phyloP scores from a whole-genome alignment of 2,113 vertebrate species.

The Redunca redunca region DNA sequence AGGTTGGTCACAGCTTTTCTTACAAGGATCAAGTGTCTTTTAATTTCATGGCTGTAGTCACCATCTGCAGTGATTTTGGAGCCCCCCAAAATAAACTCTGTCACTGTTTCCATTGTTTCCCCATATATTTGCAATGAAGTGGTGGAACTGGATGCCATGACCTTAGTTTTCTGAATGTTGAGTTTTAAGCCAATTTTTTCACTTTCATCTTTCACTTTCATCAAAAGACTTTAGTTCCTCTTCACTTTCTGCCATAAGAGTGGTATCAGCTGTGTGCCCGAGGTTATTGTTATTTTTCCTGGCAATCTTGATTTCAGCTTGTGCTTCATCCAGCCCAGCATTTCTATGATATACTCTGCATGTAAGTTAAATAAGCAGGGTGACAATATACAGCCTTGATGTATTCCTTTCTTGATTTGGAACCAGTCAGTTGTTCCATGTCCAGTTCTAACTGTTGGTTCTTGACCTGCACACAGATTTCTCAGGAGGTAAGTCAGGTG shows the following conservation, averaged over 20 bases:
- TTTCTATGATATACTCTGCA: neutral
- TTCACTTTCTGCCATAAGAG: neutral
- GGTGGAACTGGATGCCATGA: neutral
- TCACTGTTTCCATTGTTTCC: neutral
- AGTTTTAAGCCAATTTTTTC: neutral
- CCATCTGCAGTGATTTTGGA: neutral
- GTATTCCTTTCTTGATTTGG: neutral
- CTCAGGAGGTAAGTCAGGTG: neutral
- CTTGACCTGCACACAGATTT: neutral
- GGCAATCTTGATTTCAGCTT: neutral
- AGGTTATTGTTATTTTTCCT: neutral
- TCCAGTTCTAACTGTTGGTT: neutral
- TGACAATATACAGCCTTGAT: neutral
- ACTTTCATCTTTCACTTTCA: neutral
- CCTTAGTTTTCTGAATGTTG: neutral
- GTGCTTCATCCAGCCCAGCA: neutral
- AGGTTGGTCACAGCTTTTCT: neutral
- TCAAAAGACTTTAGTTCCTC: neutral
- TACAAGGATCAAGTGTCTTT: neutral
- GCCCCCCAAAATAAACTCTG: neutral
- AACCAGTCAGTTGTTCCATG: neutral
- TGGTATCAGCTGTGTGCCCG: neutral
- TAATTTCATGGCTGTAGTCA: neutral
- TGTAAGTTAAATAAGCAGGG: neutral
- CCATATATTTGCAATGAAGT: neutral